Percentiles rank a stretch among this genome's conserved stretches.
These are phyloP conservation scores for Matsumyia berberina DNA, from an alignment of 2,888 invertebrate species.

Conservation along the genomic window DNA sequence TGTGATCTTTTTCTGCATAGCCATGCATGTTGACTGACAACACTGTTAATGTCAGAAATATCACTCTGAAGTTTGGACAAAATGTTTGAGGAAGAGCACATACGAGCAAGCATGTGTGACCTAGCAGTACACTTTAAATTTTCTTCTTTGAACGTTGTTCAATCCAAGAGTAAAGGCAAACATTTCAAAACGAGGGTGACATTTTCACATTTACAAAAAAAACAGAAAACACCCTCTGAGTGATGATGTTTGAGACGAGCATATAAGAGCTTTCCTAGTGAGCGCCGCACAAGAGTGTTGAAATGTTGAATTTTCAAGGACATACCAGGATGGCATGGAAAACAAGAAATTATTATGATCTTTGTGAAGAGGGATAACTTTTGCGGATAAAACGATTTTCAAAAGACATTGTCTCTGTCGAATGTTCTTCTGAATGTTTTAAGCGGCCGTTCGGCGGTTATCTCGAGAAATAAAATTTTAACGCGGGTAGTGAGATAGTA, in stretches of 20 bases:
- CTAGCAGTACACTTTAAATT: neutral
- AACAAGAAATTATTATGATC: conserved; percentile 71
- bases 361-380: conserved; percentile 62
- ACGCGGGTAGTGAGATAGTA: conserved; percentile 9
- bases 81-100: too few species aligned
- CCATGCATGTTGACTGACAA: too few species aligned
- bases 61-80: too few species aligned
- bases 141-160: conserved; percentile 17
- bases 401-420: conserved; percentile 42
- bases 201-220: conserved; percentile 42
- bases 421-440: conserved; percentile 62
- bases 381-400: conserved; percentile 64
- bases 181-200: conserved; percentile 68
- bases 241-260: conserved; percentile 48
- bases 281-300: conserved; percentile 42
- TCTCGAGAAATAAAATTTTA: conserved; percentile 57
- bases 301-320: conserved; percentile 64
- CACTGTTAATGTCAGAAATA: too few species aligned
- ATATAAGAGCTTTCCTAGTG: conserved; percentile 51
- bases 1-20: too few species aligned
- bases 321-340: conserved; percentile 53
- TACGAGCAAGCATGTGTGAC: too few species aligned
- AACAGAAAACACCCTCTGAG: conserved; percentile 33
- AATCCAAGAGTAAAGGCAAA: conserved; percentile 59
- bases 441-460: conserved; percentile 61